phyloP scores from a whole-genome alignment of 2,113 vertebrate genomes.

The Vulpes lagopus region DNA sequence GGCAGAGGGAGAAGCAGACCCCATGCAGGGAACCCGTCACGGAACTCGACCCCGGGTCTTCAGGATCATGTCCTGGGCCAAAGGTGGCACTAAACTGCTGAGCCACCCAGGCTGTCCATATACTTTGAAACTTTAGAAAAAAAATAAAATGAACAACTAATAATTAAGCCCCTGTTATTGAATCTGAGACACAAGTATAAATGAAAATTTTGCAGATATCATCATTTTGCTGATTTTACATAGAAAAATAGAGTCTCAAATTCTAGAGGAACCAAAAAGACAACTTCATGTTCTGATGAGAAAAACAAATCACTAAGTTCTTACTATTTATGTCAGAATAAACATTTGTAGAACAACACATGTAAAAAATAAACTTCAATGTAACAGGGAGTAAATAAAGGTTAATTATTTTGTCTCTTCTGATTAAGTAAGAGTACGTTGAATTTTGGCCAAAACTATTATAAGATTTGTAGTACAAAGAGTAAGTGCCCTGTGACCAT shows the following conservation, averaged over 20 bases:
- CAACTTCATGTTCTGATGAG: background rate
- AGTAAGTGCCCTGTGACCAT: background rate
- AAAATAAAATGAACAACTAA: background rate
- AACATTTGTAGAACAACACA: background rate
- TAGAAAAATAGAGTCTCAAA: background rate
- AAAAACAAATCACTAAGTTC: background rate
- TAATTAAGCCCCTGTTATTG: background rate
- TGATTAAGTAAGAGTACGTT: background rate
- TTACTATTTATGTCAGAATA: background rate
- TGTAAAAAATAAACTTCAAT: slow-evolving; percentile 2
- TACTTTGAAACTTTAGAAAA: background rate
- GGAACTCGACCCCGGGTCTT: too few species aligned
- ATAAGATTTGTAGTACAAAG: background rate
- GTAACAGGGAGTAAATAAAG: background rate
- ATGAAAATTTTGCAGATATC: background rate
- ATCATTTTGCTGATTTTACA: background rate
- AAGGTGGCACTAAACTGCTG: too few species aligned
- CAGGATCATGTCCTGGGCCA: too few species aligned
- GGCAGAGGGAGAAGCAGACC: too few species aligned
- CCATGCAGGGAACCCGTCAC: too few species aligned
- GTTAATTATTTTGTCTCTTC: background rate
- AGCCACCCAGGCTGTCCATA: too few species aligned
- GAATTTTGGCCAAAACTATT: slow-evolving; percentile 12
- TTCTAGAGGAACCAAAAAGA: background rate
- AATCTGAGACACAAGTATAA: background rate